A percentile compares a stretch with the other conserved stretches of the same genome.
These are phyloP conservation scores for Gobius niger DNA, from an alignment of 2,113 vertebrate genomes.

Conservation along the genomic window DNA sequence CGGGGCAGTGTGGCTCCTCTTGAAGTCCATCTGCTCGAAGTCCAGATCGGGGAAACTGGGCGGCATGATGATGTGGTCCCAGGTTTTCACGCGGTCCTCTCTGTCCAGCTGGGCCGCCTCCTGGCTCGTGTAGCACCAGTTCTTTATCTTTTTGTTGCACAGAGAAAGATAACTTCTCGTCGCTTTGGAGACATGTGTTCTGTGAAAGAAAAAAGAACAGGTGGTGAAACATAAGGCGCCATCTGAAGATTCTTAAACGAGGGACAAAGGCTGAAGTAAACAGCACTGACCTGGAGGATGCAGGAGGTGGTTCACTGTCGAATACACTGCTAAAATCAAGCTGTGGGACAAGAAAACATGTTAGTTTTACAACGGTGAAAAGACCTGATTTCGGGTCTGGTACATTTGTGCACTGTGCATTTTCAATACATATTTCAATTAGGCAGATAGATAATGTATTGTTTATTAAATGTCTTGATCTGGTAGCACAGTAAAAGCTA, in stretches of 20 bases:
- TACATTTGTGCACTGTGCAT: too few relatives aligned
- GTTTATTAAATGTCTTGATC: too few relatives aligned
- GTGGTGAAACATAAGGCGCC: neutral
- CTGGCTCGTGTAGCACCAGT: conserved; percentile 78
- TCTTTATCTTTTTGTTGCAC: conserved; percentile 71
- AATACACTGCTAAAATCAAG: conserved; percentile 69
- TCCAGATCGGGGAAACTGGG: conserved; percentile 76
- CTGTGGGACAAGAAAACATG: conserved; percentile 61
- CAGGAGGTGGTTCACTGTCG: conserved; percentile 74
- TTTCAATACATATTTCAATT: too few relatives aligned
- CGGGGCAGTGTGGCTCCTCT: conserved; percentile 90
- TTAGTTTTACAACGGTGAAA: neutral
- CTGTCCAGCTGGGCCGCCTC: conserved; percentile 75
- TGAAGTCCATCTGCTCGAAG: conserved; percentile 76
- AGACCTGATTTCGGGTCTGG: neutral
- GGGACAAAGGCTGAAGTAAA: neutral
- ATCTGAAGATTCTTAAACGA: neutral
- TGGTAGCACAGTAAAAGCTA: too few relatives aligned
- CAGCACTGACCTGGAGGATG: conserved; percentile 81
- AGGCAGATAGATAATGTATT: too few relatives aligned
- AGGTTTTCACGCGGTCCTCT: conserved; percentile 75
- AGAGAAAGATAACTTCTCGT: conserved; percentile 80
- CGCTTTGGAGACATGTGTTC: conserved; percentile 41
- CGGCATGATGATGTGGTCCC: conserved; percentile 81
- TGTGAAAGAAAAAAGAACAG: conserved; percentile 21